Conservation (phyloP, 2,888 invertebrate species). For the Dryobota labecula region DNA sequence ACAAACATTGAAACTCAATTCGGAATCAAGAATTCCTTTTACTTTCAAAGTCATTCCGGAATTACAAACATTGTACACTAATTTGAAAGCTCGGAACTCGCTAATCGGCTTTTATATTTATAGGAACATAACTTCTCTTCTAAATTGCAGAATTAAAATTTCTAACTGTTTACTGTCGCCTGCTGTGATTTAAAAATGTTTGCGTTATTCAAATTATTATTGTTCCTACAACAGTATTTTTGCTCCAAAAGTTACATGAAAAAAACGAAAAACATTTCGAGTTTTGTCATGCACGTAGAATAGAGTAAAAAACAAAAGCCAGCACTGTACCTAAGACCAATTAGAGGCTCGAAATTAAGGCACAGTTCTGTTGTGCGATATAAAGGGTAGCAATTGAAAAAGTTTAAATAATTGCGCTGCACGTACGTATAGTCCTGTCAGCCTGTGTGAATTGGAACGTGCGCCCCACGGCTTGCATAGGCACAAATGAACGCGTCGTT, state of each 20-base stretch:
- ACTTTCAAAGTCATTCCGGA: slow-evolving; percentile 44
- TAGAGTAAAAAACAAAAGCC: slow-evolving; percentile 29
- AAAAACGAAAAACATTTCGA: not conserved
- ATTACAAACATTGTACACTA: slow-evolving; percentile 46
- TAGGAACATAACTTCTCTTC: slow-evolving; percentile 43
- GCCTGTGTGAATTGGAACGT: slow-evolving; percentile 72
- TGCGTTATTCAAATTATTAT: slow-evolving; percentile 26
- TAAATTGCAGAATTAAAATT: slow-evolving; percentile 39
- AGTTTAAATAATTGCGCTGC: slow-evolving; percentile 76
- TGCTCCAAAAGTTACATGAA: not conserved
- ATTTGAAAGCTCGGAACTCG: slow-evolving; percentile 55
- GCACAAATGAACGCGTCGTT: slow-evolving; percentile 58
- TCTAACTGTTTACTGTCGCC: slow-evolving; percentile 31
- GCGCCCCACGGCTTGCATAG: slow-evolving; percentile 63
- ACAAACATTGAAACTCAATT: slow-evolving; percentile 40
- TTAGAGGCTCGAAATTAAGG: slow-evolving; percentile 60
- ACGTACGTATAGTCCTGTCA: slow-evolving; percentile 44
- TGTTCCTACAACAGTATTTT: slow-evolving; percentile 20
- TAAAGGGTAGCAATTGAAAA: slow-evolving; percentile 74
- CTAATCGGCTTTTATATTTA: slow-evolving; percentile 55
- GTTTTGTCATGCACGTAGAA: slow-evolving; percentile 21
- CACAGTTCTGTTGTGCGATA: slow-evolving; percentile 56
- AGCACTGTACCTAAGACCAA: slow-evolving; percentile 18
- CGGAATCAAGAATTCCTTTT: slow-evolving; percentile 44
- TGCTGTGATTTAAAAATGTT: slow-evolving; percentile 30